Evolutionary conservation across 1,140 invertebrate genomes (phyloP).

Genomic region (Temnothorax curvispinosus): DNA sequence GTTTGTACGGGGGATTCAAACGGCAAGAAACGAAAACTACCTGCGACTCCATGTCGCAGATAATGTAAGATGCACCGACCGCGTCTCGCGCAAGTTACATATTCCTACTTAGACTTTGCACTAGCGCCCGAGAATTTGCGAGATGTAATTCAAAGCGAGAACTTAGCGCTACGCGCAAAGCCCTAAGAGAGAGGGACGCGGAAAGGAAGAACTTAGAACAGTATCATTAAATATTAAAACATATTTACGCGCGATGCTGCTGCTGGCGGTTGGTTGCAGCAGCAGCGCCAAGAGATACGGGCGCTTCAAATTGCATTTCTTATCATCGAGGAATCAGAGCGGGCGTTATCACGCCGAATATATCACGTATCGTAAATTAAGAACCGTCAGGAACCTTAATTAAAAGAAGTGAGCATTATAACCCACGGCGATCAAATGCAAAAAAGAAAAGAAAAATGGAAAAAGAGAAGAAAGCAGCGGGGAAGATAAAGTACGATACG

Average conservation of each 20-base stretch:
- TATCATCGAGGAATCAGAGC: slow-evolving; percentile 24
- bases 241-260: slow-evolving; percentile 47
- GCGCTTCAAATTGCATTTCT: slow-evolving; percentile 37
- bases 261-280: neutral
- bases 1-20: slow-evolving; percentile 30
- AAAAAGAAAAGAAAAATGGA: slow-evolving; percentile 1
- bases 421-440: neutral
- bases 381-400: neutral
- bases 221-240: slow-evolving; percentile 55
- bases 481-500: neutral
- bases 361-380: slow-evolving; percentile 19
- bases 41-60: slow-evolving; percentile 48
- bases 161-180: slow-evolving; percentile 13
- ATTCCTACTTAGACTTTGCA: slow-evolving; percentile 49
- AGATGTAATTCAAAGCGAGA: slow-evolving; percentile 47
- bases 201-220: slow-evolving; percentile 18
- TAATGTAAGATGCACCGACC: slow-evolving; percentile 58
- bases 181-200: neutral
- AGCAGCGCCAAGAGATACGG: slow-evolving; percentile 13
- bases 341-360: neutral
- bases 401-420: neutral
- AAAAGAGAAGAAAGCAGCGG: neutral
- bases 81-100: slow-evolving; percentile 49
- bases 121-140: slow-evolving; percentile 28
- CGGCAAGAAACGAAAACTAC: slow-evolving; percentile 39